Base-by-base conservation (phyloP, 2,888 invertebrate genomes). In the Drosophila tripunctata region DNA sequence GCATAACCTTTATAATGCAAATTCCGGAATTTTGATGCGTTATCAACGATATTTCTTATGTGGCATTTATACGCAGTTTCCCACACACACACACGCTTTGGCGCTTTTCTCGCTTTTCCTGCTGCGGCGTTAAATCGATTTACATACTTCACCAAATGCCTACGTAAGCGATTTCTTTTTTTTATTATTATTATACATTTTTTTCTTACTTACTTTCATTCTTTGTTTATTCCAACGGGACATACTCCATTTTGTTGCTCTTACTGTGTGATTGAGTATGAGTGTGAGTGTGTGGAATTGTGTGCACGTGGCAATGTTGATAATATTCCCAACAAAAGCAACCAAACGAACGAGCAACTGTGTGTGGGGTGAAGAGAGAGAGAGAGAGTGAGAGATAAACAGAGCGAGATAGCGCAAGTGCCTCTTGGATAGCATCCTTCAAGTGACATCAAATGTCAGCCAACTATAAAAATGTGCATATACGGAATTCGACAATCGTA, bases 121-220 rank as follows among this genome's bases (percentile, higher is more conserved):
- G 41, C 41, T 50, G 51, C 55, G 54, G 47, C 58, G 51, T 71
- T 67, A 75, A 81, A 79, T 79, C 85, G 82, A 79, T 81, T 81
- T 81, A 75, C 85, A 81, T 81, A 85, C 64, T 75, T 65, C 75
- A 77, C 72, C 62, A 72, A 82, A 79, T 68, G 81, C 85, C 85
- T 77, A 77, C 72, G 82, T 72, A 73, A 72, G 74, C 72, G 69
- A 74, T 69, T 74, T 69, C 60, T 41, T 68, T 65, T 45, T 52
- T 64, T 56, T 57, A 52, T 69, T 68, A 51, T 68, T 67, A 50
- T 73, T 78, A 45, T 58, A 64, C 43, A 12, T 36, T 48, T 41
- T 30, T 40, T 30, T 24, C 10, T 10, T 17, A 19, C 41, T 35
- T 41, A 52, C 47, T 55, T 45, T 55, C 44, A 8, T 35, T 44